Evolutionary conservation across 2,888 invertebrate genomes (phyloP), one percentile per base, ranked within the genome.

Genomic region (Tinea trinotella): DNA sequence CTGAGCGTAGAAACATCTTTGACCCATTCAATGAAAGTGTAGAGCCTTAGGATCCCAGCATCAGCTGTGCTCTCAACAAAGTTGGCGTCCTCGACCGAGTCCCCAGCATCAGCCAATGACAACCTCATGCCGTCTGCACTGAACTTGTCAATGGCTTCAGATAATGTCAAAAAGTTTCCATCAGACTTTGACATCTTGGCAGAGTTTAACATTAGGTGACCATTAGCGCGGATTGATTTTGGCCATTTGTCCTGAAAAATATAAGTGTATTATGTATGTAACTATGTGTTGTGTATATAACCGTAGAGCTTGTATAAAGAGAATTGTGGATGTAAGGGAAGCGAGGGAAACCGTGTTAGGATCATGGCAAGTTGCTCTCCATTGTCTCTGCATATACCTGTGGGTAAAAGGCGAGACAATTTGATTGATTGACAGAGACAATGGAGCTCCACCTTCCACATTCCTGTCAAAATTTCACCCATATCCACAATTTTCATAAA

Each of bases 161-260:
- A 74, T 0, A 99, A 85, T 0, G 99, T 99, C 62, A 99, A 79
- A 80, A 99, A 99, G 74, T 99, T 99, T 0, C 99, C 99, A 24
- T 99, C 99, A 0, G 97, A 97, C 74, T 99, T 99, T 0, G 99
- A 98, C 99, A 99, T 99, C 90, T 99, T 99, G 3, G 97, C 92
- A 0, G 98, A 98, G 74, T 99, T 99, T 46, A 99, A 85, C 72
- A 99, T 85, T 13, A 99, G 86, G 78, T 98, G 98, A 0, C 99
- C 99, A 77, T 99, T 99, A 0, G 96, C 98, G 56, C 99, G 88
- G 58, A 97, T 90, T 2, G 83, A 92, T 71, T 89, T 90, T 0
- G 99, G 99, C 97, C 97, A 98, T 20, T 40, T 53, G 5, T 53
- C 53, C 15, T 18, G n/a, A n/a, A n/a, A n/a, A n/a, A n/a, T n/a